phyloP scores from a whole-genome alignment of 2,113 vertebrate species.

The Nicator chloris region DNA sequence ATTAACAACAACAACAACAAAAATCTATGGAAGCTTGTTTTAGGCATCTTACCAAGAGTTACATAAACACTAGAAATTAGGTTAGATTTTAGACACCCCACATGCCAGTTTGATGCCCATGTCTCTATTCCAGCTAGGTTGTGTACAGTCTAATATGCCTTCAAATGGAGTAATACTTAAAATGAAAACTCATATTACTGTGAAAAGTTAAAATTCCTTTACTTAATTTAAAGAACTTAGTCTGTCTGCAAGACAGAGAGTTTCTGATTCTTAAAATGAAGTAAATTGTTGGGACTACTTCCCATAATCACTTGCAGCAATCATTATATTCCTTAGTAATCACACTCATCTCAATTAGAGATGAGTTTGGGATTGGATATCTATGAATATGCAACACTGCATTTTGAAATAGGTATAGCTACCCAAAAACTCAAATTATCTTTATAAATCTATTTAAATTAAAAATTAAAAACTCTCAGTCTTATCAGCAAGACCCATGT shows the following conservation, averaged over 20 bases:
- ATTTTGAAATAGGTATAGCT: not conserved
- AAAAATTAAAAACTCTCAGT: not conserved
- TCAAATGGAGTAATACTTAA: not conserved
- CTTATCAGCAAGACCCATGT: constrained; percentile 23
- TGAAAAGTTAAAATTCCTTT: not conserved
- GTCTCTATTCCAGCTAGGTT: not conserved
- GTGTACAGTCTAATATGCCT: not conserved
- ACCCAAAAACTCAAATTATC: not conserved
- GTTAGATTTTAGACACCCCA: not conserved
- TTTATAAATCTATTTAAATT: not conserved
- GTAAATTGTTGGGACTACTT: not conserved
- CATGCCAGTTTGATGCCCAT: not conserved
- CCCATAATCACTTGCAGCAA: not conserved
- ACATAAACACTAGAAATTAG: not conserved
- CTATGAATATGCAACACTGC: not conserved
- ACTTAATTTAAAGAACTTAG: not conserved
- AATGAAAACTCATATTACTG: not conserved
- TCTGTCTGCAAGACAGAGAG: not conserved
- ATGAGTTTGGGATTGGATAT: not conserved
- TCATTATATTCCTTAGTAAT: not conserved
- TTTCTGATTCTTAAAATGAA: not conserved
- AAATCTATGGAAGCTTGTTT: not conserved
- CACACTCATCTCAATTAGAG: not conserved
- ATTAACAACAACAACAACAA: not conserved
- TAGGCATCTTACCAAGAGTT: not conserved